Evolutionary conservation across 2,888 invertebrate genomes (phyloP), one percentile per base, ranked within the genome.

Genomic region (Monoplex corrugatus): DNA sequence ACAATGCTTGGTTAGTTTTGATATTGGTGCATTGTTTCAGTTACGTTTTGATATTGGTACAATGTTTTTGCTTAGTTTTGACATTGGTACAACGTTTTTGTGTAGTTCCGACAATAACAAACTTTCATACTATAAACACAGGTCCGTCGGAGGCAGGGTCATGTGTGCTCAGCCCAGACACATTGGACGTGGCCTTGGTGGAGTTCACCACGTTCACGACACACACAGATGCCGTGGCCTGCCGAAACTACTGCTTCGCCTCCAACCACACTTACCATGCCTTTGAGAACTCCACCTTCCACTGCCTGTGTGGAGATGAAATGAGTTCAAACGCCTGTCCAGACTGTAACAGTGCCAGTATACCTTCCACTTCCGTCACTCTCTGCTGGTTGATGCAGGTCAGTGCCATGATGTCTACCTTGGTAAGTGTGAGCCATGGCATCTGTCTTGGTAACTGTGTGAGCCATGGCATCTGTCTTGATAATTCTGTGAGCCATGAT

Each of bases 261-360:
- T 32, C 32, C 32, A 68, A 38, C 63, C 57, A 50, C 85, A 87
- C 35, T 35, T 90, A 87, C 87, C 89, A 88, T 84, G 78, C 88
- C 45, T 90, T 86, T 63, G 82, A 89, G 78, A 82, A 44, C 82
- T 63, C 45, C 68, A 80, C 40, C 10, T 38, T 3, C 40, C 83
- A 50, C 50, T 91, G 91, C 85, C 85, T 91, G 19, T 91, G 91
- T 80, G 91, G 91, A n/a, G 83, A 90, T 38, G 84, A 86, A 3
- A 63, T 72, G 28, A 63, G 38, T 0, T 23, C 78, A 10, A 13
- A 68, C 16, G 32, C 35, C 10, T 91, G 91, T 57, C n/a, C 88
- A 3, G 89, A 89, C 50, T 91, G 91, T 63, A 63, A n/a, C 78
- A 57, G 80, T 32, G 38, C 78, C 32, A 44, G 38, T 32, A 16